Conservation (phyloP, 2,888 invertebrate species). For the Miltochrista miniata region DNA sequence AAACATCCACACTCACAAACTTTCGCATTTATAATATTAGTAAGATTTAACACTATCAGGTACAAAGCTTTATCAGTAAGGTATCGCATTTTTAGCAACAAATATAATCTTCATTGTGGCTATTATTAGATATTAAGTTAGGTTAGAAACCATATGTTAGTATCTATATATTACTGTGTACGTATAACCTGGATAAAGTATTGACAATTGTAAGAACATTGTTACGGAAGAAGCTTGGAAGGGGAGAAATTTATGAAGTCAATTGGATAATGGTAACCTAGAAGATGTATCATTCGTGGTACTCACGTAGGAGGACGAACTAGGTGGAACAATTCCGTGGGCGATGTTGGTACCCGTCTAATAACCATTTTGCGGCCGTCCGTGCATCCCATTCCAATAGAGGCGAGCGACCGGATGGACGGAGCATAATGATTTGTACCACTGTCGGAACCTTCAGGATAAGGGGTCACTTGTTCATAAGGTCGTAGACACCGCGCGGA, state of each 20-base stretch:
- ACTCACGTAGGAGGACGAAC: slow-evolving; percentile 93
- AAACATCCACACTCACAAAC: too few species aligned
- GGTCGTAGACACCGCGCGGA: slow-evolving; percentile 76
- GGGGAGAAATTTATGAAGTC: slow-evolving; percentile 43
- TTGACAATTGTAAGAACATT: slow-evolving; percentile 8
- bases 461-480: slow-evolving; percentile 75
- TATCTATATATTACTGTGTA: not conserved
- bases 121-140: slow-evolving; percentile 1
- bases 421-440: slow-evolving; percentile 86
- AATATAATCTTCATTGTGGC: not conserved
- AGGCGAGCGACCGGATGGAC: slow-evolving; percentile 91
- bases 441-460: slow-evolving; percentile 85
- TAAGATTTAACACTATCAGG: not conserved
- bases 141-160: slow-evolving; percentile 2
- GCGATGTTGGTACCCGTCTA: slow-evolving; percentile 92
- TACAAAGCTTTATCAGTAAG: not conserved
- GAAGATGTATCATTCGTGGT: slow-evolving; percentile 70
- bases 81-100: not conserved
- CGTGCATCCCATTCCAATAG: slow-evolving; percentile 94
- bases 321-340: slow-evolving; percentile 93
- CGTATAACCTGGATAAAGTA: slow-evolving; percentile 2
- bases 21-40: too few species aligned
- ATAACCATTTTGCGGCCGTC: slow-evolving; percentile 94
- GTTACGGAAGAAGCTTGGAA: slow-evolving; percentile 22
- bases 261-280: slow-evolving; percentile 75